Evolutionary conservation across 2,888 invertebrate genomes (phyloP), one percentile per base, ranked within the genome.

Genomic region (Crepidodera aurea): DNA sequence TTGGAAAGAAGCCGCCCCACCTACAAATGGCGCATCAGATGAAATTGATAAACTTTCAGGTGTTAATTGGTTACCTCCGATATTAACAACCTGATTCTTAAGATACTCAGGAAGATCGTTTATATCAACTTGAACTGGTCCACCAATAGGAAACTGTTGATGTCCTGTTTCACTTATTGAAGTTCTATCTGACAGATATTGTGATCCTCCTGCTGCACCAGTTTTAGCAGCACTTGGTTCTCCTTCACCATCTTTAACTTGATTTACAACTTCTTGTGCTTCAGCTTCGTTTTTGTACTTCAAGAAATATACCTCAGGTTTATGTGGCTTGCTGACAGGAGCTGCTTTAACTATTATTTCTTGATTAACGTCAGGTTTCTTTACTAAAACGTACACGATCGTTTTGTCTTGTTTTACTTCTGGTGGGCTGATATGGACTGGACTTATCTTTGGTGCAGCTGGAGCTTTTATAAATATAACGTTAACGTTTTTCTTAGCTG

Each of bases 231-330:
- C 22, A 22, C 2, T 22, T 22, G 2, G 22, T 22, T 22, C 22
- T 22, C 22, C 22, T 32, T 3, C 2, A 32, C 32, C n/a, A 10
- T 32, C 34, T 34, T 44, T 44, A 19, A 44, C 44, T 13, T 22
- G 1, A 10, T 19, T 13, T 3, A 44, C 22, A 12, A 7, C 44
- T 25, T 19, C 44, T 32, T 44, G 32, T 1, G 82, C 81, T 68
- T 84, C 84, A 74, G 82, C 83, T 82, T 90, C 89, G 66, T 90
- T 89, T 84, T 89, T 90, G 86, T 91, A 91, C 72, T 90, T 87
- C 86, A 91, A 92, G 86, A 93, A 93, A 87, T 92, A 93, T 60
- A 93, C 93, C 83, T 93, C 93, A 57, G 93, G 93, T 84, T 93
- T 93, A 78, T 90, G 88, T 67, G 93, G 93, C 75, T 90, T 90